Evolutionary conservation across 2,113 vertebrate species (phyloP).

Genomic region (Coturnix japonica): DNA sequence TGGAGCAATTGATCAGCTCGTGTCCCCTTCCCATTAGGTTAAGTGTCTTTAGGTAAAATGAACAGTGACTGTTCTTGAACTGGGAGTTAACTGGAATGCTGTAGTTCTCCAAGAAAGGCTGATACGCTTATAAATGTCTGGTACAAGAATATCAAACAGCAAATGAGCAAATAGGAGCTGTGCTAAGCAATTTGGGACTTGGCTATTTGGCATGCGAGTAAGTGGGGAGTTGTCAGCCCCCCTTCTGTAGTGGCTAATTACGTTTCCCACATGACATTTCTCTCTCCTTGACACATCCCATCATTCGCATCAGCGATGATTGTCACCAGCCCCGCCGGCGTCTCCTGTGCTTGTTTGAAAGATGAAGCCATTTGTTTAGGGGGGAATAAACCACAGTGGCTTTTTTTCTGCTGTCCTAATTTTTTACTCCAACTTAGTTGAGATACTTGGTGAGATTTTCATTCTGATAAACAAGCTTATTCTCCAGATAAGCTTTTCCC

Average conservation of each 20-base stretch:
- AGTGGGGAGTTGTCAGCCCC: slow-evolving; percentile 1
- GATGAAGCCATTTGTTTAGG: slow-evolving; percentile 54
- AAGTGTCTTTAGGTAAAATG: not conserved
- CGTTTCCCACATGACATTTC: slow-evolving; percentile 63
- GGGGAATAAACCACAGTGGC: not conserved
- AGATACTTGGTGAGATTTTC: not conserved
- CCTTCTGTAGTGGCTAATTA: slow-evolving; percentile 43
- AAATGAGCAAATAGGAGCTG: not conserved
- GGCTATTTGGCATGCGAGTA: slow-evolving; percentile 3
- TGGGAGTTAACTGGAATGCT: not conserved
- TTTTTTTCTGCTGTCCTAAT: slow-evolving; percentile 12
- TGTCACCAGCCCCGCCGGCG: slow-evolving; percentile 30
- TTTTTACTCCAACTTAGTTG: slow-evolving; percentile 7
- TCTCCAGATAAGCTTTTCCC: slow-evolving; percentile 14
- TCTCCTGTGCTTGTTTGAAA: slow-evolving; percentile 42
- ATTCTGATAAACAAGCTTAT: slow-evolving; percentile 35
- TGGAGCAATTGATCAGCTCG: not conserved
- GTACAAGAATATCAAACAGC: not conserved
- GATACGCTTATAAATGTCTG: not conserved
- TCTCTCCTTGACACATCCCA: slow-evolving; percentile 62
- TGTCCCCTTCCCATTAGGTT: not conserved
- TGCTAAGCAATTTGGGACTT: not conserved
- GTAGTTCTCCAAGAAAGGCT: not conserved
- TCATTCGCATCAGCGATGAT: slow-evolving; percentile 62
- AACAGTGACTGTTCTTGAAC: not conserved